Evolutionary conservation across 2,113 vertebrate species (phyloP).

Genomic region (Sceloporus tristichus): DNA sequence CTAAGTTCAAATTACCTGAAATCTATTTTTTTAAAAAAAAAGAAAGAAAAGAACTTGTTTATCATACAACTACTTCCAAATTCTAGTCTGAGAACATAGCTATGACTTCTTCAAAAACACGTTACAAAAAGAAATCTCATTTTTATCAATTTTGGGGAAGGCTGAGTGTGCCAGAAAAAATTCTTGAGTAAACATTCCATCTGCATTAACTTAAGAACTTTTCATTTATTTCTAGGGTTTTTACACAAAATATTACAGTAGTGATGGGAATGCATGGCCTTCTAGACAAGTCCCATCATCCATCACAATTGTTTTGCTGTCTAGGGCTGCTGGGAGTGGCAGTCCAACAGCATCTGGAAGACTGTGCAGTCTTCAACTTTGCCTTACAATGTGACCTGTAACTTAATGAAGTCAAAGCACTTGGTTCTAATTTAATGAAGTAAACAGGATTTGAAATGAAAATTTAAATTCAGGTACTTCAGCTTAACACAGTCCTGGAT

Average conservation of each 20-base stretch:
- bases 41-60: background rate
- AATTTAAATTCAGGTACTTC: background rate
- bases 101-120: background rate
- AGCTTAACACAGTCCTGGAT: background rate
- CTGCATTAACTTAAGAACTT: background rate
- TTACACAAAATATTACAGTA: background rate
- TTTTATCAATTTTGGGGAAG: background rate
- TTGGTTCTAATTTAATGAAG: background rate
- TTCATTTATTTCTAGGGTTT: background rate
- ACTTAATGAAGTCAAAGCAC: background rate
- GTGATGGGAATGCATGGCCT: background rate
- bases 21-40: background rate
- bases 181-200: background rate
- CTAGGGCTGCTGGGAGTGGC: background rate
- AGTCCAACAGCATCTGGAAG: background rate
- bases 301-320: background rate
- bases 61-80: background rate
- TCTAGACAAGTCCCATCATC: background rate
- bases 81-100: background rate
- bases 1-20: background rate
- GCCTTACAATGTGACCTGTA: background rate
- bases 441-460: background rate
- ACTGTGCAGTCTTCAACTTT: background rate
- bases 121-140: background rate
- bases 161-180: background rate